Evolutionary conservation across 2,888 invertebrate species (phyloP).

Genomic region (Incurvaria masculella): DNA sequence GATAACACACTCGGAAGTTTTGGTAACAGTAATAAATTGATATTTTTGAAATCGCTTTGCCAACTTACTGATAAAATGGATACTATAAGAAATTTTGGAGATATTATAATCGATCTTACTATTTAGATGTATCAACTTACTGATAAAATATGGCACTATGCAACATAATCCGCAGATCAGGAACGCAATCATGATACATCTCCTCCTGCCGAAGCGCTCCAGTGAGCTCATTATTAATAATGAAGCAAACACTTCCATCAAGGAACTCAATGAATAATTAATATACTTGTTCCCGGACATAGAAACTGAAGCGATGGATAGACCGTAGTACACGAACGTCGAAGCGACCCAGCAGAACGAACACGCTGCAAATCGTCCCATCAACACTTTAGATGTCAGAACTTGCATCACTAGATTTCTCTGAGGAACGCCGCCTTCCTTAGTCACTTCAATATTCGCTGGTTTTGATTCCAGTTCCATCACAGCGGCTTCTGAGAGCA

Average conservation of each 20-base stretch:
- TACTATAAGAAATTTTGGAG: no score
- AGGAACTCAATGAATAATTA: conserved; percentile 58
- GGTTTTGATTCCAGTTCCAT: conserved; percentile 15
- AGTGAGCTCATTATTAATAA: conserved; percentile 44
- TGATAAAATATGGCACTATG: conserved; percentile 32
- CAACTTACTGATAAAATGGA: no score
- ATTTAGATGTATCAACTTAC: no score
- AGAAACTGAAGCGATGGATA: conserved; percentile 72
- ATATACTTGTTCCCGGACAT: conserved; percentile 70
- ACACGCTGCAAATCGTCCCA: conserved; percentile 49
- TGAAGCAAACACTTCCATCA: conserved; percentile 46
- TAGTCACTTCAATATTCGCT: not conserved
- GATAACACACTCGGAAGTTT: no score
- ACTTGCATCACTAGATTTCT: conserved; percentile 21
- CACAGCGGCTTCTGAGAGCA: conserved; percentile 42
- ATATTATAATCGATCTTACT: no score
- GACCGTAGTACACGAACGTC: conserved; percentile 75
- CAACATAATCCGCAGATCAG: conserved; percentile 36
- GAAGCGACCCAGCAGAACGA: conserved; percentile 75
- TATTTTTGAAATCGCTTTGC: no score
- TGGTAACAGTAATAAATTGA: no score
- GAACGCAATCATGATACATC: conserved; percentile 36
- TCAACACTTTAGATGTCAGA: conserved; percentile 33
- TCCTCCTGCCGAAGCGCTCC: conserved; percentile 38
- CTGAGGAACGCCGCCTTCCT: not conserved